Percentiles rank a stretch among this genome's conserved stretches.
Conservation (phyloP, 2,113 vertebrate genomes). For the Cottus gobio region DNA sequence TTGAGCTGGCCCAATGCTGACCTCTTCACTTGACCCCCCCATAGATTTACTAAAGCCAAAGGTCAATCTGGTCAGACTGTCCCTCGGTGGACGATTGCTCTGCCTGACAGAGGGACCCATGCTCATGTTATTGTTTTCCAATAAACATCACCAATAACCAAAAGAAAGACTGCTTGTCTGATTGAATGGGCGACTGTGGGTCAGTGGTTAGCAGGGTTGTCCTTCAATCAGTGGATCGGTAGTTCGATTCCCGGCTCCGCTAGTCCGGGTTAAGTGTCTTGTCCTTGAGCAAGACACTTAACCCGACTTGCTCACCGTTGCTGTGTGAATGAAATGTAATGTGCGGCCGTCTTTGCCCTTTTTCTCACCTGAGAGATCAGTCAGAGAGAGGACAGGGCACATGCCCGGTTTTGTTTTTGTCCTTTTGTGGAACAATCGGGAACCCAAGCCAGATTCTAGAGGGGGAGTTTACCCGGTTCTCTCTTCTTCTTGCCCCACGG, state of each 20-base stretch:
- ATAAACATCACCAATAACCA: conserved; percentile 55
- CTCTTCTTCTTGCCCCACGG: conserved; percentile 52
- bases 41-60: conserved; percentile 70
- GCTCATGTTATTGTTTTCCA: conserved; percentile 68
- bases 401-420: conserved; percentile 3
- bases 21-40: conserved; percentile 68
- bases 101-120: conserved; percentile 47
- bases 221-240: too few species aligned
- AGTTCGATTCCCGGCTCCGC: too few species aligned
- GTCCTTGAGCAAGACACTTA: too few species aligned
- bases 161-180: conserved; percentile 43
- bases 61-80: conserved; percentile 72
- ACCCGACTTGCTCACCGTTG: too few species aligned
- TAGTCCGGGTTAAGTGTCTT: too few species aligned
- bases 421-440: conserved; percentile 44
- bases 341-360: conserved; percentile 12
- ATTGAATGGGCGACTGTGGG: too few species aligned
- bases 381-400: conserved; percentile 2
- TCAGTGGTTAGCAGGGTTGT: too few species aligned
- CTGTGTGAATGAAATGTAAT: too few species aligned
- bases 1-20: conserved; percentile 65
- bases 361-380: conserved; percentile 34
- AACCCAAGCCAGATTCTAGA: conserved; percentile 47
- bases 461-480: conserved; percentile 32
- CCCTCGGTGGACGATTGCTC: conserved; percentile 56